Percentiles rank a stretch among this genome's conserved stretches.
Conservation (phyloP, 2,113 vertebrate genomes). For the Oncorhynchus tshawytscha region DNA sequence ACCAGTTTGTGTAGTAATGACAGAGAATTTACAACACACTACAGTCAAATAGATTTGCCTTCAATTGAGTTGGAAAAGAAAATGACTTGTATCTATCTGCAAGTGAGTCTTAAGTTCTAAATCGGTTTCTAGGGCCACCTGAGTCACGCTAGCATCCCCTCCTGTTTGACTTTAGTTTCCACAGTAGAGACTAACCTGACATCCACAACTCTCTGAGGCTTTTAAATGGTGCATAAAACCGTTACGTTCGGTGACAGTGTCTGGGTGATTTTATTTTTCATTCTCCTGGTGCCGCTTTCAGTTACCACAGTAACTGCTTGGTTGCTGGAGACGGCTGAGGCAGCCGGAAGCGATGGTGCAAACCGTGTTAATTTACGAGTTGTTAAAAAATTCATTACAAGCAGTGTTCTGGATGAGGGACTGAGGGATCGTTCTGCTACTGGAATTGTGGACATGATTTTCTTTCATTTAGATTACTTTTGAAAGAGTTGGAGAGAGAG, state of each 20-base stretch:
- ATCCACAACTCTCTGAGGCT: conserved; percentile 29
- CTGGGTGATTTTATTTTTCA: conserved; percentile 37
- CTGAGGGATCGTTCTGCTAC: conserved; percentile 44
- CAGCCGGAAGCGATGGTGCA: conserved; percentile 38
- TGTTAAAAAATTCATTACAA: conserved; percentile 58
- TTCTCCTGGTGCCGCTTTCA: conserved; percentile 25
- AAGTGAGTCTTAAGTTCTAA: neutral
- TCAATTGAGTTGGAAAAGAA: conserved; percentile 4
- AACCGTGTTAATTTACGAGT: conserved; percentile 50
- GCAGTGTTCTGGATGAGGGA: conserved; percentile 29
- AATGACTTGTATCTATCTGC: neutral
- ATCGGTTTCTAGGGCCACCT: neutral
- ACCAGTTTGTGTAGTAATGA: neutral
- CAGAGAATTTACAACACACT: neutral
- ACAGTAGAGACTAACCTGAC: conserved; percentile 41
- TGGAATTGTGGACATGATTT: conserved; percentile 45
- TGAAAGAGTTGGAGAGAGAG: conserved; percentile 31
- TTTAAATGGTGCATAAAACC: conserved; percentile 46
- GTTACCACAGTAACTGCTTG: conserved; percentile 50
- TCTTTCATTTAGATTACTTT: conserved; percentile 56
- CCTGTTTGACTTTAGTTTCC: conserved; percentile 45
- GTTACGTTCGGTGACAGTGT: conserved; percentile 34
- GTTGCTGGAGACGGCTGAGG: conserved; percentile 18
- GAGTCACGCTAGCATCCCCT: conserved; percentile 6
- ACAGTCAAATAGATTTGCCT: conserved; percentile 23